Base-by-base conservation (phyloP, 2,888 invertebrate species). In the Drosophila testacea region DNA sequence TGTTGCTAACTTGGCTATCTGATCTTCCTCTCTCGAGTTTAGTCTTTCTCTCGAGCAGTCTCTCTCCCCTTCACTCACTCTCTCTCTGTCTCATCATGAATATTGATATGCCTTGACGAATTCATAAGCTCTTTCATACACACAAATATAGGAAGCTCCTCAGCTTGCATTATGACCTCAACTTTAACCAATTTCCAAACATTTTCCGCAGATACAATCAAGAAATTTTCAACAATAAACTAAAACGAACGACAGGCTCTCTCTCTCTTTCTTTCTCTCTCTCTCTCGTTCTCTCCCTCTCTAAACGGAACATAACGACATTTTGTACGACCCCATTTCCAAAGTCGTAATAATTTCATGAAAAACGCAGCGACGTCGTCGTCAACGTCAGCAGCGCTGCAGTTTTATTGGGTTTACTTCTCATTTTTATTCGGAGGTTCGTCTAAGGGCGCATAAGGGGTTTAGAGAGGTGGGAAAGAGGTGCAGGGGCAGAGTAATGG, bases 341-440 rank as follows among this genome's bases (percentile, higher is more conserved):
- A 87, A 84, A 89, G 83, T 89, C 88, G 89, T 83, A 83, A 83
- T 83, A 89, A 89, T 83, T 89, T 89, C 89, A 83, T 88, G 69
- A 89, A 84, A 89, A 83, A 89, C 88, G 88, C 89, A 84, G 84
- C 82, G 55, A 66, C 61, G 67, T 34, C 73, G 54, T 69, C 63
- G 69, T 36, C 68, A 61, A 52, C 47, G 38, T 32, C 10, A 52
- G 41, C 78, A 38, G 75, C 55, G 69, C 62, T 77, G 83, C 73
- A 81, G 46, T 82, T 79, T 51, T 47, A 39, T 42, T 52, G 46
- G 61, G 56, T 59, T 71, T 48, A 39, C 13, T 52, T 28, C 22
- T 27, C 13, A 1, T 11, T 38, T 55, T 61, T 32, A 32, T 42
- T 10, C 22, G 34, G 13, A 4, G 42, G 51, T 11, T 13, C 27